Conservation (phyloP, 2,888 invertebrate species). For the Macrosiphum euphorbiae region DNA sequence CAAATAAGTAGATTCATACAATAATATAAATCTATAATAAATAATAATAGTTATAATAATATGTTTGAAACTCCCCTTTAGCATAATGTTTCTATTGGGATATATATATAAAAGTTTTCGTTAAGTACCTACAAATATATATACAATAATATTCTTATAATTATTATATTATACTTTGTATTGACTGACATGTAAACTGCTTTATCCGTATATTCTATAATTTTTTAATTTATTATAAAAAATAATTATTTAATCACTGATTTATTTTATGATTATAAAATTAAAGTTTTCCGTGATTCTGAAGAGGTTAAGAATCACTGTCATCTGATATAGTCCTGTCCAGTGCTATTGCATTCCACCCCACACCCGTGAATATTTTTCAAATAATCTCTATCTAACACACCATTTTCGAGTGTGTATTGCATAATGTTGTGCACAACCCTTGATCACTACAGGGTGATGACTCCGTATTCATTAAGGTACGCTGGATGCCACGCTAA, state of each 20-base stretch:
- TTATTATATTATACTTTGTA: too few species aligned
- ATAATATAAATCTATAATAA: too few species aligned
- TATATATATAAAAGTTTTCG: too few species aligned
- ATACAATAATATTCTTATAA: background rate
- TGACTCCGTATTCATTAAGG: background rate
- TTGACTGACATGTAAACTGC: too few species aligned
- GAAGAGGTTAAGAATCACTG: background rate
- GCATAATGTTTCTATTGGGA: too few species aligned
- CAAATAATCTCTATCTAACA: background rate
- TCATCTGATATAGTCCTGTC: background rate
- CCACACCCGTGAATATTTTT: background rate
- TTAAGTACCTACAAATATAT: too few species aligned
- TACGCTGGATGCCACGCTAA: background rate
- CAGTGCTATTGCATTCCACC: background rate
- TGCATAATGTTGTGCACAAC: background rate
- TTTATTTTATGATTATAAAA: background rate
- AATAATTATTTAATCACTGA: too few species aligned
- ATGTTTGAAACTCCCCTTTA: too few species aligned
- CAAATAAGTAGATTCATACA: too few species aligned
- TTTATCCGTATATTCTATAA: too few species aligned
- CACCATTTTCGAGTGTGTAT: background rate
- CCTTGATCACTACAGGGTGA: background rate
- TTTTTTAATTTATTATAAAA: background rate
- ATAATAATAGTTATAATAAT: too few species aligned
- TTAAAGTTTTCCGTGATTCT: background rate